These are phyloP conservation scores for Sclerodermus sp. DNA, from an alignment of 2,888 invertebrate genomes.

Conservation along the genomic window DNA sequence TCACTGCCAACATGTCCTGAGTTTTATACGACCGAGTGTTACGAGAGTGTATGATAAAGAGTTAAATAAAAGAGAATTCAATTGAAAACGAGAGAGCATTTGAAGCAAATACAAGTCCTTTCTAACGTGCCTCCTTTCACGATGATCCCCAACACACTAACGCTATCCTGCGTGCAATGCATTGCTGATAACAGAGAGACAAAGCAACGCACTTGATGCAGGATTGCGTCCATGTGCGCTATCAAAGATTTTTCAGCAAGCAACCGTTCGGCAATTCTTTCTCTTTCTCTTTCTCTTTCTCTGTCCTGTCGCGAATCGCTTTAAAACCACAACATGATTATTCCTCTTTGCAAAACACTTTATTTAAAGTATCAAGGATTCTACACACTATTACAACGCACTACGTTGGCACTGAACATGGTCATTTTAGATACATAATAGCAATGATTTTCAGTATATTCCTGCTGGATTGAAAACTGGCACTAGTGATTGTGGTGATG, in stretches of 20 bases:
- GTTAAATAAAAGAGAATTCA: too few relatives aligned
- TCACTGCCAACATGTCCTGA: too few relatives aligned
- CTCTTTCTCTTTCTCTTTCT: too few relatives aligned
- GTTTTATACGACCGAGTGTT: too few relatives aligned
- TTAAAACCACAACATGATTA: neutral
- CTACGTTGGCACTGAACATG: neutral
- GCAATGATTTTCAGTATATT: constrained; percentile 15
- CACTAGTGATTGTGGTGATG: constrained; percentile 45
- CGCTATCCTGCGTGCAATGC: constrained; percentile 56
- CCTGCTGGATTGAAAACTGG: constrained; percentile 18
- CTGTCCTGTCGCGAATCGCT: too few relatives aligned
- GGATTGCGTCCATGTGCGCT: constrained; percentile 51
- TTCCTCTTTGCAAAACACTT: constrained; percentile 18
- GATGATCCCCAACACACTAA: constrained; percentile 48
- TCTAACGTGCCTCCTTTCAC: neutral
- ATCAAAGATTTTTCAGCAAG: too few relatives aligned
- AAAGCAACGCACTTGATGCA: constrained; percentile 58
- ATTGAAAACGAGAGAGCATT: too few relatives aligned
- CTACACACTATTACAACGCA: constrained; percentile 19
- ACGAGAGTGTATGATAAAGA: too few relatives aligned
- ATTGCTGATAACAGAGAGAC: constrained; percentile 48
- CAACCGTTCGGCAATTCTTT: too few relatives aligned
- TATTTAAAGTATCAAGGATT: constrained; percentile 24
- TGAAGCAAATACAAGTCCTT: too few relatives aligned
- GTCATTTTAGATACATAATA: constrained; percentile 17